Conservation (phyloP, 2,113 vertebrate genomes). For the Gambusia holbrooki region DNA sequence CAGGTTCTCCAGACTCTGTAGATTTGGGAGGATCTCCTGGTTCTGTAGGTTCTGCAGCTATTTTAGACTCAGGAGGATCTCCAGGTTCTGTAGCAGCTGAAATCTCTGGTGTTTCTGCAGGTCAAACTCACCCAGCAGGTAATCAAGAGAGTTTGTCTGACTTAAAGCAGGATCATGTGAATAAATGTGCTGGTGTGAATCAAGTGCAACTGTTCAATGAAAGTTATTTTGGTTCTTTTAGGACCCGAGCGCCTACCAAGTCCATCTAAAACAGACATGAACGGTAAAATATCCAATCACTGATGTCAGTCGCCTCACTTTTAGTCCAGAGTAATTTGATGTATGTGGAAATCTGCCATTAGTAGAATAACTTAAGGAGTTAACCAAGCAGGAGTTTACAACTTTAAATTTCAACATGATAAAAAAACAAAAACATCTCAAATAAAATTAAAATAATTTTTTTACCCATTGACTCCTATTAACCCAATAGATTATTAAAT, state of each 20-base stretch:
- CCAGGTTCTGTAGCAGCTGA: conserved; percentile 14
- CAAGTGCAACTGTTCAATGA: not conserved
- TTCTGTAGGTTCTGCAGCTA: too few relatives aligned
- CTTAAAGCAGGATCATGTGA: not conserved
- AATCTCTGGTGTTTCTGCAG: conserved; percentile 24
- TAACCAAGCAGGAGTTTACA: too few relatives aligned
- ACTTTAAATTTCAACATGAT: not conserved
- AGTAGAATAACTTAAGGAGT: not conserved
- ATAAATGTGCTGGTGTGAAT: not conserved
- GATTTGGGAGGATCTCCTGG: too few relatives aligned
- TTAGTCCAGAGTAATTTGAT: not conserved
- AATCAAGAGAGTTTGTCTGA: not conserved
- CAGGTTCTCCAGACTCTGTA: too few relatives aligned
- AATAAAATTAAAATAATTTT: not conserved
- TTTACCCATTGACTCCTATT: not conserved
- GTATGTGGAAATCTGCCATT: not conserved
- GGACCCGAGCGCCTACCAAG: conserved; percentile 1
- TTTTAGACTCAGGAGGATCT: not conserved
- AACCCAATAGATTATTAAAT: not conserved
- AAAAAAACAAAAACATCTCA: not conserved
- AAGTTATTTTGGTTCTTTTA: conserved; percentile 5
- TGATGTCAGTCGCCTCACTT: not conserved
- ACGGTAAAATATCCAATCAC: conserved; percentile 10
- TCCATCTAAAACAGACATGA: conserved; percentile 13
- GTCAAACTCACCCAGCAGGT: conserved; percentile 39